Percentiles rank a stretch among this genome's conserved stretches.
phyloP scores from a whole-genome alignment of 1,140 invertebrate genomes.

The Neodiprion pinetum region DNA sequence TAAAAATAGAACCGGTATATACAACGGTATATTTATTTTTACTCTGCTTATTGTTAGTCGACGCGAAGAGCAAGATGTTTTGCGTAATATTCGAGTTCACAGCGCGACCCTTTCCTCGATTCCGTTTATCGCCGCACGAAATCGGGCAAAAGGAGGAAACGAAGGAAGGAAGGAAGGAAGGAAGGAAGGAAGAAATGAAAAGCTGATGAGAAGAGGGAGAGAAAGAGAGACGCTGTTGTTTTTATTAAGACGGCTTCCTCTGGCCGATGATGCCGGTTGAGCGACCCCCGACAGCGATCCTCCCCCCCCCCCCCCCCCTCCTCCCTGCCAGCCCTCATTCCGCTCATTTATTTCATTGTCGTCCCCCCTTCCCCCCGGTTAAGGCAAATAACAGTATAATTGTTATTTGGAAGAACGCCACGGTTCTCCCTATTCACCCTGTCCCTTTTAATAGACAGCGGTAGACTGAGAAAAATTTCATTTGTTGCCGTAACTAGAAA shows the following conservation, averaged over 20 bases:
- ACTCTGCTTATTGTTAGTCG: too few species aligned
- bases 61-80: too few species aligned
- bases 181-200: neutral
- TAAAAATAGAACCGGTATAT: too few species aligned
- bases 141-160: conserved; percentile 21
- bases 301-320: neutral
- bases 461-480: too few species aligned
- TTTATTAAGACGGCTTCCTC: conserved; percentile 12
- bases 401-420: conserved; percentile 7
- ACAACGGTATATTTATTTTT: too few species aligned
- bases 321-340: neutral
- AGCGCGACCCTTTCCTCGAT: conserved; percentile 24
- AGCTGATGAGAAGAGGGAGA: too few species aligned
- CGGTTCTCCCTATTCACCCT: neutral
- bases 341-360: conserved; percentile 18
- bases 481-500: too few species aligned
- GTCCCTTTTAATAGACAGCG: neutral
- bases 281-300: neutral
- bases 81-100: too few species aligned
- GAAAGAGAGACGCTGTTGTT: neutral
- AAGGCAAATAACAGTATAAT: conserved; percentile 16
- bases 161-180: conserved; percentile 6
- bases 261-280: neutral
- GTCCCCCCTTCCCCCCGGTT: neutral
- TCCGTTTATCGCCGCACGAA: conserved; percentile 37